A percentile compares a stretch with the other conserved stretches of the same genome.
Evolutionary conservation across 1,140 invertebrate genomes (phyloP).

Genomic region (Ericerus pela): DNA sequence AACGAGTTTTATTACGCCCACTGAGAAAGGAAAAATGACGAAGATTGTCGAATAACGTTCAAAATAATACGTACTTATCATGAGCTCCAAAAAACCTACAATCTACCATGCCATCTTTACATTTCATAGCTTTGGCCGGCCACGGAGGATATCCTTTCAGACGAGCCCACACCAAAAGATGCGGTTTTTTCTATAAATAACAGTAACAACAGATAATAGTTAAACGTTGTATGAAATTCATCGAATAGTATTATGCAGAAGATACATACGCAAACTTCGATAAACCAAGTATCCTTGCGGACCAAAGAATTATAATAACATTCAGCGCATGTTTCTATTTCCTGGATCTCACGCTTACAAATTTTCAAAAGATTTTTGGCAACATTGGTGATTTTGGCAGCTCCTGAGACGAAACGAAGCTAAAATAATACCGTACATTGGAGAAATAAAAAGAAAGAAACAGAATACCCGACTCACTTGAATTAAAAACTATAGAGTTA

Average conservation of each 20-base stretch:
- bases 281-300: constrained; percentile 71
- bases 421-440: neutral
- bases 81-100: constrained; percentile 88
- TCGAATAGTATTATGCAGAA: neutral
- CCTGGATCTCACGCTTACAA: constrained; percentile 68
- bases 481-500: constrained; percentile 43
- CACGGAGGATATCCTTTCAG: constrained; percentile 14
- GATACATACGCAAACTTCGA: constrained; percentile 63
- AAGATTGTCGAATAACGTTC: neutral
- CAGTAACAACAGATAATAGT: too few species aligned
- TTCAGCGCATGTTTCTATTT: constrained; percentile 86
- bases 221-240: neutral
- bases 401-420: constrained; percentile 37
- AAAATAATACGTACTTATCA: constrained; percentile 42
- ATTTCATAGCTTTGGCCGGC: constrained; percentile 11
- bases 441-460: neutral
- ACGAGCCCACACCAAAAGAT: constrained; percentile 12
- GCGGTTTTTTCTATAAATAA: constrained; percentile 17
- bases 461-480: constrained; percentile 28
- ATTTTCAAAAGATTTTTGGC: constrained; percentile 67
- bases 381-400: constrained; percentile 55
- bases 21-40: neutral
- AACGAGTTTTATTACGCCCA: neutral
- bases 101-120: constrained; percentile 48
- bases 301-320: constrained; percentile 77